phyloP scores from a whole-genome alignment of 2,113 vertebrate species.

The Pipra filicauda region DNA sequence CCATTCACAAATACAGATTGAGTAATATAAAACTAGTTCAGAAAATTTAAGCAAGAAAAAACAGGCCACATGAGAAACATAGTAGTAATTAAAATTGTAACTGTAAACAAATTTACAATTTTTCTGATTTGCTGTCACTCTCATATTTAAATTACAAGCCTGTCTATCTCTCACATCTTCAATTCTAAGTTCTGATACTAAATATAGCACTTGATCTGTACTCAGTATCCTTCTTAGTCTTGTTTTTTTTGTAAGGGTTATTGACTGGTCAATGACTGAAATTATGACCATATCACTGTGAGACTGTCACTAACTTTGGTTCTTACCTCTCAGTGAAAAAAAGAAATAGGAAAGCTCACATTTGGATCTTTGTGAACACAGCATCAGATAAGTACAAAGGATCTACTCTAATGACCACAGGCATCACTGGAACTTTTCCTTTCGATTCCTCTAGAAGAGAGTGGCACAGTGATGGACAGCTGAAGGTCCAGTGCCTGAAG shows the following conservation, averaged over 20 bases:
- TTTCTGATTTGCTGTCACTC: not conserved
- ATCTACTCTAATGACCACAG: not conserved
- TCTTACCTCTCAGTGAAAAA: not conserved
- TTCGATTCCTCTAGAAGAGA: not conserved
- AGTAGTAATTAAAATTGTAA: not conserved
- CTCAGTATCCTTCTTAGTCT: not conserved
- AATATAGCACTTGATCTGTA: not conserved
- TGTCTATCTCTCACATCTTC: not conserved
- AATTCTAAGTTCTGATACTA: not conserved
- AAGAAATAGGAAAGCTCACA: not conserved
- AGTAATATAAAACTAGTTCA: not conserved
- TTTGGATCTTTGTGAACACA: accelerated
- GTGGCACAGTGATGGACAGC: accelerated
- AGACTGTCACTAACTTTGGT: not conserved
- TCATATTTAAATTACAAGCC: not conserved
- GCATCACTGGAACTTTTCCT: not conserved
- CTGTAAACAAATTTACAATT: not conserved
- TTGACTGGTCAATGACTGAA: not conserved
- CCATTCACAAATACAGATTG: not conserved
- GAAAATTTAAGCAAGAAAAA: not conserved
- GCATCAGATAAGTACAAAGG: not conserved
- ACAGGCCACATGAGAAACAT: not conserved
- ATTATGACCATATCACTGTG: not conserved
- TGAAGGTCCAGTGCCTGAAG: not conserved
- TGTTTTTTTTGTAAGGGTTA: not conserved